Base-by-base conservation (phyloP, 1,140 invertebrate genomes). In the Halesus radiatus region DNA sequence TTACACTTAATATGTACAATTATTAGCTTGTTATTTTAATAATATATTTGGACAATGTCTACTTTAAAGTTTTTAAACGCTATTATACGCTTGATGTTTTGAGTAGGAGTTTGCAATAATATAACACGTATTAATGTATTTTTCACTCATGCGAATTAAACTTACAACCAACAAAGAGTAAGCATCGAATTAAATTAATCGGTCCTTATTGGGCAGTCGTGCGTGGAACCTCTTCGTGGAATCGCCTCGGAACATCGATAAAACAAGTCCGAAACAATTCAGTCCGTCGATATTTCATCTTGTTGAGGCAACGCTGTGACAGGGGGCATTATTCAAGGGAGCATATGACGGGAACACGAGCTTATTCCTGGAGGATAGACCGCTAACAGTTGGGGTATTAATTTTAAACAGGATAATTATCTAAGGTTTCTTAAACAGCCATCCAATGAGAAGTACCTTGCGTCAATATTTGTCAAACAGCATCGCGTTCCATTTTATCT, bases 271-370 rank as follows among this genome's bases (percentile, higher is more conserved):
- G 62, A 22, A 66, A 66, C 26, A n/a, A 32, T 66, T 29, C 62
- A 37, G 26, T 16, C 26, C 56, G 22, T 26, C 62, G 10, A 66
- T 66, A 66, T 66, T 37, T 66, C 22, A 66, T 66, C 29, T 66
- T 16, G 62, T 32, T 26, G 62, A 66, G 22, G 32, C 62, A 37
- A 66, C 62, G n/a, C 22, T 29, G 26, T 66, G 62, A 66, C 62
- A 18, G 62, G 22, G 26, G 23, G 62, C 16, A 66, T 66, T 66
- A 66, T 66, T 66, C 26, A 32, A 66, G 10, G 22, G 22, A 60
- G 7, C 56, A 13, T 18, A 18, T 23, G 56, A 20, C 16, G 18
- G 18, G 18, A 20, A 60, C 23, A 60, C 20, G 23, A 22, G 56
- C 23, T 22, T 60, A 60, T 23, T 6, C 8, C 56, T 60, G 56